Evolutionary conservation across 2,797 vertebrate species (phyloP).

Genomic region (Chelon auratus): DNA sequence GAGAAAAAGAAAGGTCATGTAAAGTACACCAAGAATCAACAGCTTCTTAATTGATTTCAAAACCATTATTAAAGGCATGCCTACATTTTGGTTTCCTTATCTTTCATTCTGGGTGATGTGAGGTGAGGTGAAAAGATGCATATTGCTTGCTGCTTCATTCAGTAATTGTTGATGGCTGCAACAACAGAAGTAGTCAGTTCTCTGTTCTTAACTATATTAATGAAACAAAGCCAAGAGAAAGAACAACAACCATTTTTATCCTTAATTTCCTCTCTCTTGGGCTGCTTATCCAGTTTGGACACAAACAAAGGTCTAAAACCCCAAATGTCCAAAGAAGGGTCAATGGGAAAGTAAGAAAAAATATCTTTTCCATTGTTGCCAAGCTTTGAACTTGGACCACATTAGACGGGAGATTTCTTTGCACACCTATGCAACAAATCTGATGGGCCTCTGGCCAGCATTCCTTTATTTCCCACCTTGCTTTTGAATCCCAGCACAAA

Average conservation of each 20-base stretch:
- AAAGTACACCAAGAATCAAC: background rate
- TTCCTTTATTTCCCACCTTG: slow-evolving; percentile 30
- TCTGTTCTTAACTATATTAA: slow-evolving; percentile 26
- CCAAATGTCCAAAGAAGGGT: slow-evolving; percentile 45
- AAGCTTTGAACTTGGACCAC: slow-evolving; percentile 48
- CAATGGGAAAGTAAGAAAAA: slow-evolving; percentile 31
- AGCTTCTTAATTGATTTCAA: background rate
- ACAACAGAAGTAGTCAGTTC: slow-evolving; percentile 30
- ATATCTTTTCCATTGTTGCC: slow-evolving; percentile 23
- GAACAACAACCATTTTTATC: slow-evolving; percentile 57
- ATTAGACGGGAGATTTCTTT: slow-evolving; percentile 13
- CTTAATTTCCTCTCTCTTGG: slow-evolving; percentile 64
- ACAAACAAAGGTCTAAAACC: slow-evolving; percentile 40
- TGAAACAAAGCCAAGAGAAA: slow-evolving; percentile 37
- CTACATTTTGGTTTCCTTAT: background rate
- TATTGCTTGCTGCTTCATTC: slow-evolving; percentile 29
- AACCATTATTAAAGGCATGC: background rate
- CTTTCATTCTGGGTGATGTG: slow-evolving; percentile 6
- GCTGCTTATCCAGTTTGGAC: slow-evolving; percentile 69
- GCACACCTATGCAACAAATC: slow-evolving; percentile 41
- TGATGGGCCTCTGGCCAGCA: slow-evolving; percentile 45
- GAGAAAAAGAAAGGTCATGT: background rate
- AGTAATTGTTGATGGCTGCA: slow-evolving; percentile 41
- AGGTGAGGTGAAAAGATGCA: slow-evolving; percentile 12
- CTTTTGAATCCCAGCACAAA: slow-evolving; percentile 24